A percentile compares a stretch with the other conserved stretches of the same genome.
These are phyloP conservation scores for Trematomus bernacchii DNA, from an alignment of 2,797 vertebrate species.

Conservation along the genomic window DNA sequence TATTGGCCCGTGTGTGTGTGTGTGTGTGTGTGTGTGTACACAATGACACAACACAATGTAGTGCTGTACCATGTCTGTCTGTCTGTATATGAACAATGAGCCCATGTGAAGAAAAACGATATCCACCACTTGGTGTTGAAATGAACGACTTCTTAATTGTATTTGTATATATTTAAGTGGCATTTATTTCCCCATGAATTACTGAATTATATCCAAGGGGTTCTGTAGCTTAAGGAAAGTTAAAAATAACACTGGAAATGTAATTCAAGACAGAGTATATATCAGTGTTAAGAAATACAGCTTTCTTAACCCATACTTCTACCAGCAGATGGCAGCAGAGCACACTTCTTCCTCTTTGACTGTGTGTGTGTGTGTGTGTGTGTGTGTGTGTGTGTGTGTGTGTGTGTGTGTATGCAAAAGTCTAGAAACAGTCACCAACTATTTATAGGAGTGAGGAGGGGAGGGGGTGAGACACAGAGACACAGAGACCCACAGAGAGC, in stretches of 20 bases:
- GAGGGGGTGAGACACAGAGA: slow-evolving; percentile 3
- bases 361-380: no score
- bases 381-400: neutral
- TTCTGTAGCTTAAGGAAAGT: no score
- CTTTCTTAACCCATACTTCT: neutral
- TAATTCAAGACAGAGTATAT: no score
- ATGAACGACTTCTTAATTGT: no score
- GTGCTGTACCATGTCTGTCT: slow-evolving; percentile 12
- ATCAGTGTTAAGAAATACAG: no score
- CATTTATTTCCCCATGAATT: no score
- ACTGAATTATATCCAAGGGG: no score
- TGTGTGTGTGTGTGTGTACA: no score
- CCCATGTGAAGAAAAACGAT: no score
- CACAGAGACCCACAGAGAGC: slow-evolving; percentile 13
- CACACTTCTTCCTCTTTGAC: neutral
- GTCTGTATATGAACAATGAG: neutral
- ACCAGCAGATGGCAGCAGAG: slow-evolving; percentile 89
- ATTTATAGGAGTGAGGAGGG: slow-evolving; percentile 55
- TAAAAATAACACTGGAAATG: no score
- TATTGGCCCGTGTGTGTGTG: neutral
- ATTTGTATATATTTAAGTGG: no score
- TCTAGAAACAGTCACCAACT: slow-evolving; percentile 64
- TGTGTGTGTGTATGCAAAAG: slow-evolving; percentile 14
- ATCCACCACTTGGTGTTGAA: no score
- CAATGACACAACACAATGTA: neutral